Percentiles rank a stretch among this genome's conserved stretches.
phyloP scores from a whole-genome alignment of 2,888 invertebrate genomes.

The Phyto melanocephala region DNA sequence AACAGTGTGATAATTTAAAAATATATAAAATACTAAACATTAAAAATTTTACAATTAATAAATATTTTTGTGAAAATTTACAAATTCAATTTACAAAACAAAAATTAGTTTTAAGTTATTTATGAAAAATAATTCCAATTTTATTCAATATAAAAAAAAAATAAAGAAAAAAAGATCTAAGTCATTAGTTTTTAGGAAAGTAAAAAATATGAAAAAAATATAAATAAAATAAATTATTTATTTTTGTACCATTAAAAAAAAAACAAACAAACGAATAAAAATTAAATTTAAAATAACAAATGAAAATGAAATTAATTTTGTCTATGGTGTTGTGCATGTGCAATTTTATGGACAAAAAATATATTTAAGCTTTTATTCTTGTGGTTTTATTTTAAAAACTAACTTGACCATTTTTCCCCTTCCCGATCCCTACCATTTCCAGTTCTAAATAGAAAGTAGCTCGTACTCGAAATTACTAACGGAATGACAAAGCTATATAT shows the following conservation, averaged over 20 bases:
- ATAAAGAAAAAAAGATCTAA: slow-evolving; percentile 40
- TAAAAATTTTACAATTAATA: slow-evolving; percentile 15
- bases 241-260: slow-evolving; percentile 35
- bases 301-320: too few species aligned
- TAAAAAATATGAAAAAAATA: slow-evolving; percentile 6
- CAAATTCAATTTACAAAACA: too few species aligned
- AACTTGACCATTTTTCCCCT: too few species aligned
- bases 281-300: not conserved
- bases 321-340: too few species aligned
- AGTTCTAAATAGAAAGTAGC: too few species aligned
- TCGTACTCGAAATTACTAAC: too few species aligned
- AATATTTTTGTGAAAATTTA: slow-evolving; percentile 10
- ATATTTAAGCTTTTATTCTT: too few species aligned
- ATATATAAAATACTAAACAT: not conserved
- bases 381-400: too few species aligned
- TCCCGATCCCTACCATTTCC: too few species aligned
- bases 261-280: slow-evolving; percentile 17
- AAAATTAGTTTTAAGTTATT: slow-evolving; percentile 1
- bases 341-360: too few species aligned
- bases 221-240: slow-evolving; percentile 41
- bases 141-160: not conserved
- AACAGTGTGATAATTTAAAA: slow-evolving; percentile 49
- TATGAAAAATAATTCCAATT: slow-evolving; percentile 43
- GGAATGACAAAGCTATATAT: too few species aligned
- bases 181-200: slow-evolving; percentile 51